Evolutionary conservation across 2,888 invertebrate genomes (phyloP), one percentile per base, ranked within the genome.

Genomic region (Sarcophaga caerulescens): DNA sequence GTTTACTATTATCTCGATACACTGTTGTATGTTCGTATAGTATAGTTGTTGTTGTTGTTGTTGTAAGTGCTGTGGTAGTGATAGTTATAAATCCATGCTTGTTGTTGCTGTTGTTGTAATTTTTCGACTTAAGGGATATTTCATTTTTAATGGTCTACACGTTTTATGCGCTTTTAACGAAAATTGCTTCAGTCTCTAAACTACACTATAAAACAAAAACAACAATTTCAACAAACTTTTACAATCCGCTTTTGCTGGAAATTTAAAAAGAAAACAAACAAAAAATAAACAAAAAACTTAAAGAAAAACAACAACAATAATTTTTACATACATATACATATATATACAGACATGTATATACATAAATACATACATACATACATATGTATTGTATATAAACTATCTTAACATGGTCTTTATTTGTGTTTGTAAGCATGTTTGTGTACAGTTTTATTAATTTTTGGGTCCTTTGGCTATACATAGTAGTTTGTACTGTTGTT

Each of bases 111-210:
- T 6, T 62, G 66, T 74, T 75, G 57, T 45, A 25, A 70, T 71
- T 74, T 77, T 82, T 57, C 73, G 79, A 77, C 85, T 83, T 86
- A 60, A 60, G 85, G 85, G 85, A 86, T 83, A 86, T 84, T 86
- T 86, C 52, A 78, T 81, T 86, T 83, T 86, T 83, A 86, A 85
- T 85, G 76, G 85, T 83, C 80, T 81, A 80, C 73, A 83, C 73
- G 76, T 81, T 83, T 85, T 74, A 77, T 83, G 80, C 21, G 74
- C 85, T 86, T 86, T 84, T 83, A 74, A 83, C 69, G 74, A 86
- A 84, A 83, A 83, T 78, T 86, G 76, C 74, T 83, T 45, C 65
- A 77, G 68, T 81, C 81, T 83, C 65, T 63, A 60, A 86, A 81
- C 77, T 70, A 77, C 17, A 73, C 12, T 52, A 52, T 12, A 17